Conservation (phyloP, 2,797 vertebrate genomes). For the Enteromius viviparus region DNA sequence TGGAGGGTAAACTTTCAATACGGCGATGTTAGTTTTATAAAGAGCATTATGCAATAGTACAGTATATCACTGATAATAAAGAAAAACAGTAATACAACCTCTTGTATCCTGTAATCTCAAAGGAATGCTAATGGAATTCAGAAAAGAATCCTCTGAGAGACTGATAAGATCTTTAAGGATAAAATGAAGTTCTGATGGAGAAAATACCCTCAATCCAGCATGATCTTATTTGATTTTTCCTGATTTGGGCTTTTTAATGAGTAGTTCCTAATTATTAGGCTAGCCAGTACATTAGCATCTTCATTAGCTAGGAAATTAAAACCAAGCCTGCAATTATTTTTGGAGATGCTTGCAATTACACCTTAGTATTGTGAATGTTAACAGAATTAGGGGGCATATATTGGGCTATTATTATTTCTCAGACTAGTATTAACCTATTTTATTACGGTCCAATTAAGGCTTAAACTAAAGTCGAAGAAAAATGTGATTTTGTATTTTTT, state of each 20-base stretch:
- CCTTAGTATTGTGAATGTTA: not conserved
- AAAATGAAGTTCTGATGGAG: not conserved
- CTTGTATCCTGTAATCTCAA: slow-evolving; percentile 4
- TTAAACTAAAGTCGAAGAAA: not conserved
- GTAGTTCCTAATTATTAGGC: not conserved
- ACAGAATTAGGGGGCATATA: not conserved
- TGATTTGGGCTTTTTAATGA: not conserved
- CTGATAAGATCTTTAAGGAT: slow-evolving; percentile 11
- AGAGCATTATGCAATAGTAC: not conserved
- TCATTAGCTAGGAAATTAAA: not conserved
- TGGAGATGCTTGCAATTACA: not conserved
- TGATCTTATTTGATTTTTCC: not conserved
- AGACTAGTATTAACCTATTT: not conserved
- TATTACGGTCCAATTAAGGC: not conserved
- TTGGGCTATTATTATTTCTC: not conserved
- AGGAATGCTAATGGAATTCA: slow-evolving; percentile 37
- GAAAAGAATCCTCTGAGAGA: not conserved
- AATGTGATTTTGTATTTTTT: not conserved
- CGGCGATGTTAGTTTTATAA: not conserved
- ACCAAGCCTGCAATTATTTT: not conserved
- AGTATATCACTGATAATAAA: not conserved
- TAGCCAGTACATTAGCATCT: not conserved
- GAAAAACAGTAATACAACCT: slow-evolving; percentile 1
- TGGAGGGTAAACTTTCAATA: not conserved
- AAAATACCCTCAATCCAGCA: not conserved